Conservation (phyloP, 2,113 vertebrate species). For the Canis aureus region DNA sequence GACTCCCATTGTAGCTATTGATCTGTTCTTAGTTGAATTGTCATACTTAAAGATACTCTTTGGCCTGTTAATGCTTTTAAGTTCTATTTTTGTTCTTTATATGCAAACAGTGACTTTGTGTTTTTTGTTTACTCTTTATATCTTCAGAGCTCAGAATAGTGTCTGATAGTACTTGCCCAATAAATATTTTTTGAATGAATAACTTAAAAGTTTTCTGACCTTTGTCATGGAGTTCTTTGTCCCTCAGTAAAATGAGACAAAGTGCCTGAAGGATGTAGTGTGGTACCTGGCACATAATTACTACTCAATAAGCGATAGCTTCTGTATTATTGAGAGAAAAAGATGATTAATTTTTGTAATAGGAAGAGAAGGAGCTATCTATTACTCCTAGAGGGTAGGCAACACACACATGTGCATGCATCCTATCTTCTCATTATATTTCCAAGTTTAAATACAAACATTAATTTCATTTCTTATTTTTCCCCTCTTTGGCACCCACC, state of each 20-base stretch:
- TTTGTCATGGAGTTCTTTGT: background rate
- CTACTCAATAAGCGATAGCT: background rate
- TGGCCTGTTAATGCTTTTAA: background rate
- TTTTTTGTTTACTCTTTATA: background rate
- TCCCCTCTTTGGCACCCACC: background rate
- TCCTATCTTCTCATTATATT: background rate
- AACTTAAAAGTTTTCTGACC: background rate
- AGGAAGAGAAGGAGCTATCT: background rate
- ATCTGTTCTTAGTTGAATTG: background rate
- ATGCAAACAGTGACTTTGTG: background rate
- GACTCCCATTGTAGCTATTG: background rate
- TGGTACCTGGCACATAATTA: background rate
- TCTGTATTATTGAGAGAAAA: background rate
- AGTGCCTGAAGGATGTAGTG: background rate
- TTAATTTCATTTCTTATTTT: slow-evolving; percentile 59
- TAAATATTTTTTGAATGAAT: background rate
- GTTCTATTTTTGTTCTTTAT: background rate
- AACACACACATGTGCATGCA: background rate
- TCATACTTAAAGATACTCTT: background rate
- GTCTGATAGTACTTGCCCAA: background rate
- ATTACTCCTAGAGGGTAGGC: background rate
- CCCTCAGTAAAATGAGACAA: background rate
- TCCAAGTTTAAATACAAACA: slow-evolving; percentile 56
- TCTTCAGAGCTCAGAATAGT: background rate
- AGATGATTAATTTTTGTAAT: background rate